phyloP scores from a whole-genome alignment of 1,140 invertebrate genomes.

The Euglossa dilemma region DNA sequence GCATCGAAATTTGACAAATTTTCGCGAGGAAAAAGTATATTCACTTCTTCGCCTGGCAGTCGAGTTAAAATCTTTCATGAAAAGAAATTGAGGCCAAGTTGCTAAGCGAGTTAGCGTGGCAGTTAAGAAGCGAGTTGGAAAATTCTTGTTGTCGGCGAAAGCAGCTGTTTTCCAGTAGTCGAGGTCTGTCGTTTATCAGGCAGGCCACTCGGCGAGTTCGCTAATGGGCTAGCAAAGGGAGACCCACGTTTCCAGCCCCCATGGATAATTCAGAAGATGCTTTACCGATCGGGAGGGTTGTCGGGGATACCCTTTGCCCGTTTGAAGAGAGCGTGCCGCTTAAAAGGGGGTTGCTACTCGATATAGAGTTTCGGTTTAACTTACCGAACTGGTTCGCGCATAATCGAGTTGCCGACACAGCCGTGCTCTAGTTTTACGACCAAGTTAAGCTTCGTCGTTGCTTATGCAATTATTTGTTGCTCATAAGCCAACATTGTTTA shows the following conservation, averaged over 20 bases:
- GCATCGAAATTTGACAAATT: no score
- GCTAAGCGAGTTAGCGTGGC: no score
- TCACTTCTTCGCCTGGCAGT: no score
- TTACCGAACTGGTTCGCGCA: not conserved
- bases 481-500: not conserved
- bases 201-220: not conserved
- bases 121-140: no score
- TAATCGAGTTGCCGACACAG: conserved; percentile 16
- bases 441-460: not conserved
- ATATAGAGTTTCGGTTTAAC: conserved; percentile 20
- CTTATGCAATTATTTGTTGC: conserved; percentile 16
- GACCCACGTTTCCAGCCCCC: no score
- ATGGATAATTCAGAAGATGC: not conserved
- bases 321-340: not conserved
- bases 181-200: not conserved
- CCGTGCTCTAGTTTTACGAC: not conserved
- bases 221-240: no score
- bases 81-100: no score
- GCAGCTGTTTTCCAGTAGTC: not conserved
- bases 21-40: no score
- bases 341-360: conserved; percentile 9
- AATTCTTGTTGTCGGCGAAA: not conserved
- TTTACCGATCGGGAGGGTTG: not conserved
- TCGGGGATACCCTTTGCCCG: not conserved
- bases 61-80: no score